Conservation (phyloP, 2,797 vertebrate species). For the Pangasius djambal region DNA sequence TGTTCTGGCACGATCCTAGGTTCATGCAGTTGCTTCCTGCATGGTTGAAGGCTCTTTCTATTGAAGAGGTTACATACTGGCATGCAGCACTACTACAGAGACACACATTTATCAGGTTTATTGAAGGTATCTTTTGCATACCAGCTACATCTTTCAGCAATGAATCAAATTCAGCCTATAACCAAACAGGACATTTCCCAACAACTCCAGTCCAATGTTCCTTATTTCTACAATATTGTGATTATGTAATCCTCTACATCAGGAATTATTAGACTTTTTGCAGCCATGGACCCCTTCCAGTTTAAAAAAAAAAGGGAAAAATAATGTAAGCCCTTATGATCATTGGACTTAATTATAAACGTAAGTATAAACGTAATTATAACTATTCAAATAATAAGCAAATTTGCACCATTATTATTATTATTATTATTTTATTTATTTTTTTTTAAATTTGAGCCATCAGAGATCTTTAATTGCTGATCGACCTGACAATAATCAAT, state of each 20-base stretch:
- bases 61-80: background rate
- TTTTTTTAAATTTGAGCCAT: background rate
- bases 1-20: background rate
- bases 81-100: background rate
- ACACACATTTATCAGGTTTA: background rate
- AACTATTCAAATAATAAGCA: background rate
- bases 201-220: no score
- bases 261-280: background rate
- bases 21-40: background rate
- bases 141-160: constrained; percentile 1
- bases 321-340: background rate
- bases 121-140: background rate
- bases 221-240: background rate
- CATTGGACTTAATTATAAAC: background rate
- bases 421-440: no score
- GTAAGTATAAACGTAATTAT: background rate
- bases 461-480: background rate
- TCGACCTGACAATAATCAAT: background rate
- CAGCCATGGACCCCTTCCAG: background rate
- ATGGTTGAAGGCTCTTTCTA: background rate
- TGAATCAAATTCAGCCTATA: background rate
- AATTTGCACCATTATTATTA: background rate
- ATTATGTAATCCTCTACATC: background rate
- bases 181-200: background rate
- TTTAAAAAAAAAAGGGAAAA: background rate